Evolutionary conservation across 92 coral and sea anemone species (phyloP), one percentile per base, ranked within the genome.

Genomic region (Metridium senile): DNA sequence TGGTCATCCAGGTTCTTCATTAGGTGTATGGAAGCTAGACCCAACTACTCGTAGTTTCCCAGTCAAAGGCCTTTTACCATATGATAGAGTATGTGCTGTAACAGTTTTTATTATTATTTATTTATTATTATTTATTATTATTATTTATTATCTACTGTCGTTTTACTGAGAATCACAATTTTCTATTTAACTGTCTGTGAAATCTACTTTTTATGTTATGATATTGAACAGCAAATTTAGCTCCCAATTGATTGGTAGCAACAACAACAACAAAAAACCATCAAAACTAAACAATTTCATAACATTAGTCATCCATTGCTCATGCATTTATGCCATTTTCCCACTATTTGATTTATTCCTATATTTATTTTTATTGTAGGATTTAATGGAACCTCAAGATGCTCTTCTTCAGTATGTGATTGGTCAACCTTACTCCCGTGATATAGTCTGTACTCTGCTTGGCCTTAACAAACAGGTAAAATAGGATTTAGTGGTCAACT

Each of bases 351-450:
- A 20, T 28, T 22, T 27, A 1, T 1, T 2, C 6, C 8, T 62
- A 20, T 9, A 62, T 58, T 26, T 26, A 23, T 66, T 78, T 20
- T 71, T 33, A 23, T 11, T 53, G 7, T 79, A 93, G 95, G 92
- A 82, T 11, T 34, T 91, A 58, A 30, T 87, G 52, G 86, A 85
- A 46, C 93, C 97, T 39, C 95, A 94, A 74, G 84, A 90, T 39
- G 81, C 82, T 31, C 86, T 95, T 49, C 87, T 92, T 33, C 92
- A 84, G 68, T 84, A 92, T 26, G 93, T 95, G n/a, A 88, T 92
- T 28, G 93, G 89, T 4, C 99, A 95, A 77, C 99, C 97, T 30
- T 93, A 92, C 77, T 95, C 99, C 11, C 88, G 97, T 75, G 99
- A 95, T 70, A 84, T 90, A 47, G 87, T 95, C 64, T 89, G 93